Conservation (phyloP, 2,797 vertebrate species). For the Sphenodon punctatus region DNA sequence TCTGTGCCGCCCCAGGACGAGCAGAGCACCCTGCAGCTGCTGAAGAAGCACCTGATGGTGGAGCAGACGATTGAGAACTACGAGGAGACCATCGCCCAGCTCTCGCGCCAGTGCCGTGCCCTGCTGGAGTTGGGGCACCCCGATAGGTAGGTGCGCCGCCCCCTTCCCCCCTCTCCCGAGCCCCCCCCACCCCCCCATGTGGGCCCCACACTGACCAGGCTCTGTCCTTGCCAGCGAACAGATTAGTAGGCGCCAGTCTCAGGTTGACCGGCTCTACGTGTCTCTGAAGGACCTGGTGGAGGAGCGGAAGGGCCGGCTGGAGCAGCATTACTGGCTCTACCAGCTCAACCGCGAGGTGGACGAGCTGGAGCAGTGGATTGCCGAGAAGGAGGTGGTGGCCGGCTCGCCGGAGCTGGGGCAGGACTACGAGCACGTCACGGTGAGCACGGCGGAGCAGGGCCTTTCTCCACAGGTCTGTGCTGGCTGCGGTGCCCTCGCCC, state of each 20-base stretch:
- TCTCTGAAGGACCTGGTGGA: constrained; percentile 95
- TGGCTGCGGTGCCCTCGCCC: no score
- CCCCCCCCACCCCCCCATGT: accelerated
- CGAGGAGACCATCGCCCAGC: constrained; percentile 90
- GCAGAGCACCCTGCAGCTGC: constrained; percentile 90
- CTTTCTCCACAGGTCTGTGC: no score
- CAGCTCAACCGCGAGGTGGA: constrained; percentile 95
- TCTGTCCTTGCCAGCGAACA: constrained; percentile 82
- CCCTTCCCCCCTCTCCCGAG: background rate
- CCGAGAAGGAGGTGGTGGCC: constrained; percentile 92
- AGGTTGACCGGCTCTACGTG: constrained; percentile 95
- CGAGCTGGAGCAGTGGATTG: constrained; percentile 96
- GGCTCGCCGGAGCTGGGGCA: constrained; percentile 94
- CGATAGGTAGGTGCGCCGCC: constrained; percentile 79
- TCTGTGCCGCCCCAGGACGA: constrained; percentile 81
- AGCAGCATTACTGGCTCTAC: constrained; percentile 96
- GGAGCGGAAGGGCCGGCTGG: constrained; percentile 87
- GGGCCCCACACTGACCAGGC: constrained; percentile 10
- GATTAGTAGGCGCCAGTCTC: constrained; percentile 94
- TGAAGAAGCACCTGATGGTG: constrained; percentile 91
- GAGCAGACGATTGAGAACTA: constrained; percentile 95
- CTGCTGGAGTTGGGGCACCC: constrained; percentile 92
- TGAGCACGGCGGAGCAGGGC: constrained; percentile 57
- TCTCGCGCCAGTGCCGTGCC: constrained; percentile 91
- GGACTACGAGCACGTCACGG: constrained; percentile 93